Conservation (phyloP, 1,140 invertebrate genomes). For the Augochlora pura region DNA sequence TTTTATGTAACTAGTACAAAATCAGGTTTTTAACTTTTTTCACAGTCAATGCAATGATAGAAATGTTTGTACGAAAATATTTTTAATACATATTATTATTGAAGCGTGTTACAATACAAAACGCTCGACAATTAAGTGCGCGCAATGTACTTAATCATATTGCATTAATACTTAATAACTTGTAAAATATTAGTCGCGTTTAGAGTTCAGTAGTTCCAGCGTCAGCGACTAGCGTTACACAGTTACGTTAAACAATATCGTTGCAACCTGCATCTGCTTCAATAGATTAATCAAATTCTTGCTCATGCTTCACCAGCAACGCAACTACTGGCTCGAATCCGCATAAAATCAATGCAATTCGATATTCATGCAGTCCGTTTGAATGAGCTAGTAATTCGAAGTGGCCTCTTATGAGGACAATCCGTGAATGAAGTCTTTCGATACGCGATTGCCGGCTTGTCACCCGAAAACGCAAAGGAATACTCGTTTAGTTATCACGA, state of each 20-base stretch:
- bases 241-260: background rate
- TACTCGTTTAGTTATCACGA: background rate
- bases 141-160: too few species aligned
- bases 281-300: background rate
- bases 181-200: too few species aligned
- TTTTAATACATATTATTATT: too few species aligned
- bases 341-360: background rate
- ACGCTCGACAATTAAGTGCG: too few species aligned
- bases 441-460: background rate
- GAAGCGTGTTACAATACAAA: too few species aligned
- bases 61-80: too few species aligned
- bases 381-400: background rate
- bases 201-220: too few species aligned
- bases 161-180: too few species aligned
- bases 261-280: background rate
- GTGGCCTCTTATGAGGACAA: background rate
- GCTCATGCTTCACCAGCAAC: background rate
- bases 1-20: too few species aligned
- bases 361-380: background rate
- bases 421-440: background rate
- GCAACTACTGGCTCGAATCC: background rate
- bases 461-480: background rate
- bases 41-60: too few species aligned
- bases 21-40: too few species aligned
- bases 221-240: too few species aligned